Conservation (phyloP, 2,797 vertebrate genomes). For the Coccyzus lansbergi region DNA sequence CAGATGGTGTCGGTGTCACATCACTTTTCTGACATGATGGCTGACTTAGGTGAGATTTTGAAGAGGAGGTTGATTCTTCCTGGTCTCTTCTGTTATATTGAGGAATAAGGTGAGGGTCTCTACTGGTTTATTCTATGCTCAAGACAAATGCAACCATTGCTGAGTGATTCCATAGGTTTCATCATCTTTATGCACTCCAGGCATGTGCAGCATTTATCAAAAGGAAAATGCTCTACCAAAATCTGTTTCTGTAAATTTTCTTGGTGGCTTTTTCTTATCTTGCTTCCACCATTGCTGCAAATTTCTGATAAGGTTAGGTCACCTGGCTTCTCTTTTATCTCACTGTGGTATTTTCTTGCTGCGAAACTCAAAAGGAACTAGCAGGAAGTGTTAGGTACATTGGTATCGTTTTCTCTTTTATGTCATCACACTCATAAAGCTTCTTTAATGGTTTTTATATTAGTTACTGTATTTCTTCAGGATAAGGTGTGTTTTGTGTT, state of each 20-base stretch:
- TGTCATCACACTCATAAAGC: background rate
- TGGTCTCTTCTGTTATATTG: background rate
- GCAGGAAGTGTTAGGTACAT: background rate
- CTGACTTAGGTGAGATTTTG: background rate
- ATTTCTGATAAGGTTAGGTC: background rate
- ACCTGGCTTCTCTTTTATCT: background rate
- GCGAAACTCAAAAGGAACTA: background rate
- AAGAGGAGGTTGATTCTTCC: background rate
- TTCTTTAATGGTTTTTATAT: background rate
- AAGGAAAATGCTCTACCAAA: background rate
- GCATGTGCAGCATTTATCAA: background rate
- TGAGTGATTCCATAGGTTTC: background rate
- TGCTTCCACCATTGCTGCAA: background rate
- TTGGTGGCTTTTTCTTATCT: background rate
- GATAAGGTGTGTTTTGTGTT: background rate
- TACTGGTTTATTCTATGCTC: background rate
- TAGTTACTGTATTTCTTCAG: background rate
- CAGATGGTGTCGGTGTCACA: background rate
- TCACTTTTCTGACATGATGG: background rate
- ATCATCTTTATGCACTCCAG: background rate
- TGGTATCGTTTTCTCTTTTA: background rate
- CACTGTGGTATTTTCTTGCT: background rate
- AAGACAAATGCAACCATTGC: rapidly evolving
- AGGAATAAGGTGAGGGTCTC: background rate
- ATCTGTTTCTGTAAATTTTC: background rate